Conservation (phyloP, 2,888 invertebrate genomes). For the Tortrix viridana region DNA sequence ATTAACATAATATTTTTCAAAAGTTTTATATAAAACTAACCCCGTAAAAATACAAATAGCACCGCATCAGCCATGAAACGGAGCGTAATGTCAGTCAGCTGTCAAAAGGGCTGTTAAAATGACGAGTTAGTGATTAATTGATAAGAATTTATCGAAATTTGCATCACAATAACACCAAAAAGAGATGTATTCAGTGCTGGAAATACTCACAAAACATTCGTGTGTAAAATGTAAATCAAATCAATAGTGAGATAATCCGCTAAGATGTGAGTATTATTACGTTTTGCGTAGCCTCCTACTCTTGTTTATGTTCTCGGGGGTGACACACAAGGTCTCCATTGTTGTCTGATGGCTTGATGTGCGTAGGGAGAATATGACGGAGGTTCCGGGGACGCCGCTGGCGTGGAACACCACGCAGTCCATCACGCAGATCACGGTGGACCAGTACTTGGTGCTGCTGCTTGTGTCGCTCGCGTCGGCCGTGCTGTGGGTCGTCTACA, state of each 20-base stretch:
- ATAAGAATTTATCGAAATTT: slow-evolving; percentile 51
- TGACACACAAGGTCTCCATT: slow-evolving; percentile 51
- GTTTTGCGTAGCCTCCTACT: slow-evolving; percentile 54
- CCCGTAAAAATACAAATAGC: background rate
- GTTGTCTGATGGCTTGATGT: slow-evolving; percentile 43
- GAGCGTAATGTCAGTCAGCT: slow-evolving; percentile 41
- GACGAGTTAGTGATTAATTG: slow-evolving; percentile 36
- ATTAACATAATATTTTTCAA: too few species aligned
- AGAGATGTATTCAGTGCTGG: slow-evolving; percentile 52
- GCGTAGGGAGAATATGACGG: background rate
- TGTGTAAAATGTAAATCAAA: slow-evolving; percentile 65
- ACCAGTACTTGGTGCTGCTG: slow-evolving; percentile 90
- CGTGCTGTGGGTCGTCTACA: slow-evolving; percentile 96
- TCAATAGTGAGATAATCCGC: slow-evolving; percentile 48
- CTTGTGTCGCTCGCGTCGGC: slow-evolving; percentile 92
- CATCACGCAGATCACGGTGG: slow-evolving; percentile 87
- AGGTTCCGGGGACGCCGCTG: background rate
- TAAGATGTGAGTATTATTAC: slow-evolving; percentile 67
- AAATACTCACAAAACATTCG: slow-evolving; percentile 47
- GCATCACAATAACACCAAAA: slow-evolving; percentile 31
- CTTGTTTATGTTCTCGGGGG: slow-evolving; percentile 54
- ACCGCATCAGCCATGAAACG: slow-evolving; percentile 24
- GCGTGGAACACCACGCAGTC: slow-evolving; percentile 82
- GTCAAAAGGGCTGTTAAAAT: slow-evolving; percentile 48
- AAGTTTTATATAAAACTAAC: too few species aligned